Evolutionary conservation across 2,113 vertebrate species (phyloP).

Genomic region (Psittacara wagleri): DNA sequence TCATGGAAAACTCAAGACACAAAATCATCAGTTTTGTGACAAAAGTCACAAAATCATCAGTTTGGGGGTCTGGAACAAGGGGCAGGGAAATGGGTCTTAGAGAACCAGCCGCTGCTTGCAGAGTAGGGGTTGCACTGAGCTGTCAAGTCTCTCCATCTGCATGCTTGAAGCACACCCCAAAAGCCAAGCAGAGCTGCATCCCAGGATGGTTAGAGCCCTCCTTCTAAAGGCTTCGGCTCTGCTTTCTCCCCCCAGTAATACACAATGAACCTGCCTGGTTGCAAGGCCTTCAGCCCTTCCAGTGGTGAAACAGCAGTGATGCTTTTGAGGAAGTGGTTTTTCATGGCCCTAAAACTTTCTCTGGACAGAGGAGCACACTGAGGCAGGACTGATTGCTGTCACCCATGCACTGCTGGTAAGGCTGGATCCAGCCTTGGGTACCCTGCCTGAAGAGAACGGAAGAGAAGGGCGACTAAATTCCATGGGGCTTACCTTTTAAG

Average conservation of each 20-base stretch:
- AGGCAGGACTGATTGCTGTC: background rate
- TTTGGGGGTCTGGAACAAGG: background rate
- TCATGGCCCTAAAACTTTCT: background rate
- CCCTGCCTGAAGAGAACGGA: background rate
- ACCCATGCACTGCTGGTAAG: fast-evolving
- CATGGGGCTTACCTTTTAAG: background rate
- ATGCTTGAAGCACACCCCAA: fast-evolving
- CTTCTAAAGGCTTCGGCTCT: fast-evolving
- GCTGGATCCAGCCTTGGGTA: fast-evolving
- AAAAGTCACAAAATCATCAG: fast-evolving
- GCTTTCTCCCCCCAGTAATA: background rate
- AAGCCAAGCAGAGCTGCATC: background rate
- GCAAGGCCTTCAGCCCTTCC: background rate
- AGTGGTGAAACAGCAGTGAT: background rate
- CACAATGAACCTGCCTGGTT: background rate
- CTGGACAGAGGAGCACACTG: background rate
- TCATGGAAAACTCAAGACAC: fast-evolving
- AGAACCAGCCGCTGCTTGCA: fast-evolving
- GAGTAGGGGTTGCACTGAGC: background rate
- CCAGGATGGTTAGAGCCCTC: background rate
- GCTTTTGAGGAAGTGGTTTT: conserved; percentile 16
- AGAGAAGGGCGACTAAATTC: background rate
- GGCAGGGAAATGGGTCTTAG: background rate
- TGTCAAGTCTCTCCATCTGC: background rate
- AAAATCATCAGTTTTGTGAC: background rate